Evolutionary conservation across 2,888 invertebrate species (phyloP).

Genomic region (Plagodis dolabraria): DNA sequence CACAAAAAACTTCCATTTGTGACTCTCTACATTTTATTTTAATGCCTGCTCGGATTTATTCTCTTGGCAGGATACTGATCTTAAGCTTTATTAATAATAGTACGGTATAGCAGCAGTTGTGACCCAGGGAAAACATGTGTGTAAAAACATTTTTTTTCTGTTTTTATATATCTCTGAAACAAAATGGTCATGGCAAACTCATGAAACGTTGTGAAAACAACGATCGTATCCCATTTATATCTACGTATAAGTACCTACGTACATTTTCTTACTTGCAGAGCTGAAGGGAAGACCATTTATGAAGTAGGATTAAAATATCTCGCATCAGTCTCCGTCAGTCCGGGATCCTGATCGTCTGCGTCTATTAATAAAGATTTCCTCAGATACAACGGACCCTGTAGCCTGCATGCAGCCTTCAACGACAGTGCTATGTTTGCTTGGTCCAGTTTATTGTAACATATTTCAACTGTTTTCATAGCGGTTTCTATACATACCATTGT

Average conservation of each 20-base stretch:
- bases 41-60: conserved; percentile 17
- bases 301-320: conserved; percentile 49
- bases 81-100: conserved; percentile 12
- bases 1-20: conserved; percentile 25
- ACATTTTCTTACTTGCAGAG: neutral
- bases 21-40: conserved; percentile 21
- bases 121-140: too few relatives aligned
- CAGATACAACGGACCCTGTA: conserved; percentile 54
- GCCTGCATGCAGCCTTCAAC: conserved; percentile 23
- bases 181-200: too few relatives aligned
- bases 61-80: conserved; percentile 9
- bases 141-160: too few relatives aligned
- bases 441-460: neutral
- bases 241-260: too few relatives aligned
- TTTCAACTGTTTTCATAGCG: too few relatives aligned
- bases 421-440: conserved; percentile 11
- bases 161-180: too few relatives aligned
- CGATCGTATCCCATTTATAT: too few relatives aligned
- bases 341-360: conserved; percentile 41
- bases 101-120: neutral
- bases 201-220: too few relatives aligned
- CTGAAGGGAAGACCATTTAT: conserved; percentile 14
- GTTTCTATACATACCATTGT: too few relatives aligned
- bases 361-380: conserved; percentile 81
- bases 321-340: conserved; percentile 60